Evolutionary conservation across 2,113 vertebrate genomes (phyloP), one percentile per base, ranked within the genome.

Genomic region (Pongo abelii): DNA sequence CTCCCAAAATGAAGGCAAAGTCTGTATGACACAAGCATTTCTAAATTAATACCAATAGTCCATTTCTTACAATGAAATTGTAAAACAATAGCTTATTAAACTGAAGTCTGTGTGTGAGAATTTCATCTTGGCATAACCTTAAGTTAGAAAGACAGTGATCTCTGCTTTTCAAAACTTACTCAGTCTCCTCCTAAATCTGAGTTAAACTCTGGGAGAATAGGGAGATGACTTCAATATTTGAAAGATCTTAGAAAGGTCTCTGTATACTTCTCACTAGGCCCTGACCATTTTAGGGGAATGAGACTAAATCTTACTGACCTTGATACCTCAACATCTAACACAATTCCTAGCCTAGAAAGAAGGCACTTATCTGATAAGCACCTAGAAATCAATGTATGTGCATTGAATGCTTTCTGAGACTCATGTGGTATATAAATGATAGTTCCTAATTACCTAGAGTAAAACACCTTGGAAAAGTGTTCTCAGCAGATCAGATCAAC

Each of bases 91-190:
- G n/a, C 14, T 80, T 27, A 75, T 86, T 32, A 75, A 85, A 20
- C 16, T 87, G 38, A 85, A 79, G 4, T 74, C 61, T 55, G 17
- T 92, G 27, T 87, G 30, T 46, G 30, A 67, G 46, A 86, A 81
- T 57, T 95, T 97, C 23, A 93, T 74, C 27, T 93, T 95, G 20
- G 13, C 11, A 83, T 69, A 17, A 83, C 57, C 20, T 74, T 90
- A 93, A 30, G 46, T 57, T 67, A 87, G 64, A 93, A 80, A 80
- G 2, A 64, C 20, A 81, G 59, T 38, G 1, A 32, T 32, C 40
- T 38, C 32, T 90, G 57, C 55, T 74, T 80, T 95, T 80, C 43
- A 75, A 92, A 93, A 79, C 80, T 86, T 64, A 86, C 38, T 20
- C 7, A 93, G 52, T 55, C 52, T 55, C 52, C 52, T 55, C 52